These are phyloP conservation scores for Corydoras sp. DNA, from an alignment of 2,113 vertebrate genomes.

Conservation along the genomic window DNA sequence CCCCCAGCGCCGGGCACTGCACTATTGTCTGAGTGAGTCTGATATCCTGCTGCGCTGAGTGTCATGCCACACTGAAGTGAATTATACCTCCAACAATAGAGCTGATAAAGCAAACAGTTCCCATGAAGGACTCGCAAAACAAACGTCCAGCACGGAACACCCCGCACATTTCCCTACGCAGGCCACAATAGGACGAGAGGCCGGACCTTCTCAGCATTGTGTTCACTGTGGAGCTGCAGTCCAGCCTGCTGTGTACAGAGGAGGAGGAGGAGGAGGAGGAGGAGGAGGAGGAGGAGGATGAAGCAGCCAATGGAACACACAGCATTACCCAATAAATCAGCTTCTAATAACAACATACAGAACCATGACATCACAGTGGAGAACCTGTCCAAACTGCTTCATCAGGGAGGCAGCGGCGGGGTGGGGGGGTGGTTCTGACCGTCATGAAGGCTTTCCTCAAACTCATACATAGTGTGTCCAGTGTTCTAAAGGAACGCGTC, in stretches of 20 bases:
- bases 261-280: not conserved
- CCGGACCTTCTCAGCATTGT: slow-evolving; percentile 61
- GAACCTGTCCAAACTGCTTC: too few species aligned
- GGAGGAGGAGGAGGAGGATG: slow-evolving; percentile 1
- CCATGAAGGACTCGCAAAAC: slow-evolving; percentile 35
- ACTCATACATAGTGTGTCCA: too few species aligned
- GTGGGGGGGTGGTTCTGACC: too few species aligned
- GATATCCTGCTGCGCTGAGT: slow-evolving; percentile 36
- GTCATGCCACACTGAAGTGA: slow-evolving; percentile 40
- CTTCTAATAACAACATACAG: too few species aligned
- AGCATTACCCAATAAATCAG: too few species aligned
- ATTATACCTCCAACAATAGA: slow-evolving; percentile 39
- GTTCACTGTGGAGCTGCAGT: slow-evolving; percentile 48
- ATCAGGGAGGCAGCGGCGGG: too few species aligned
- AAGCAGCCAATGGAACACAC: not conserved
- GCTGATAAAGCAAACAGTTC: slow-evolving; percentile 47
- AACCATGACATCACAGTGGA: too few species aligned
- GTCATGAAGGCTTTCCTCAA: too few species aligned
- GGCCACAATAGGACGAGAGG: slow-evolving; percentile 57
- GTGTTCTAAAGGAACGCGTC: too few species aligned
- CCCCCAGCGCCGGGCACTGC: too few species aligned
- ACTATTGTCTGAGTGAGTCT: slow-evolving; percentile 34
- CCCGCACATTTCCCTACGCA: slow-evolving; percentile 63
- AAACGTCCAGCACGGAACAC: slow-evolving; percentile 44
- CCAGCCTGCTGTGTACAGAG: slow-evolving; percentile 25